Evolutionary conservation across 2,888 invertebrate genomes (phyloP).

Genomic region (Eupithecia dodoneata): DNA sequence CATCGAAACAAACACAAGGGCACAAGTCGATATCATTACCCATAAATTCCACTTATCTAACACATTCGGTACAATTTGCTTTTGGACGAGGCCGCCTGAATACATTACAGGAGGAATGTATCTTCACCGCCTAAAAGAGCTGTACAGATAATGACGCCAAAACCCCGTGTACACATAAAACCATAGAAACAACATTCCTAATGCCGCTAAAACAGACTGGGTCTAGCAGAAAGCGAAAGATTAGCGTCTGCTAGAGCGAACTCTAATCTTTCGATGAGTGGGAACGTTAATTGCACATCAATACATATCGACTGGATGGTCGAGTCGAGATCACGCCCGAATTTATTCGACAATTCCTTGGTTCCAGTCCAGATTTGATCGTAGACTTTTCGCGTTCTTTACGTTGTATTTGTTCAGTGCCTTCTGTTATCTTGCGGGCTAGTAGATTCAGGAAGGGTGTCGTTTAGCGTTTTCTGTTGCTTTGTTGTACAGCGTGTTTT

Average conservation of each 20-base stretch:
- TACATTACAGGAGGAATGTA: conserved; percentile 36
- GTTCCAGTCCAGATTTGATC: no score
- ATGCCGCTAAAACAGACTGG: no score
- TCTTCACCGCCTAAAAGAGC: not conserved
- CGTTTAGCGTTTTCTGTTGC: not conserved
- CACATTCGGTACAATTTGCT: conserved; percentile 73
- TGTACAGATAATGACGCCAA: not conserved
- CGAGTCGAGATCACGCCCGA: no score
- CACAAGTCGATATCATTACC: conserved; percentile 75
- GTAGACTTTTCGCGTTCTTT: not conserved
- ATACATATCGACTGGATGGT: not conserved
- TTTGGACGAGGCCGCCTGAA: conserved; percentile 39
- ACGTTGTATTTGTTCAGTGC: not conserved
- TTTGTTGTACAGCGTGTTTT: not conserved
- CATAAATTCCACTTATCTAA: conserved; percentile 78
- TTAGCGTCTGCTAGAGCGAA: no score
- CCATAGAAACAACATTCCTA: not conserved
- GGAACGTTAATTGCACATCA: not conserved
- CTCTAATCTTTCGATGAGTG: not conserved
- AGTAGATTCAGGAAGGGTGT: not conserved
- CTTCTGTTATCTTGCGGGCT: not conserved
- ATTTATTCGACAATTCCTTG: no score
- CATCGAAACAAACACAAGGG: conserved; percentile 74
- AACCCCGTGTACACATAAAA: not conserved
- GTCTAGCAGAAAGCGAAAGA: not conserved